Conservation (phyloP, 2,797 vertebrate species). For the Corythornis leucogaster region DNA sequence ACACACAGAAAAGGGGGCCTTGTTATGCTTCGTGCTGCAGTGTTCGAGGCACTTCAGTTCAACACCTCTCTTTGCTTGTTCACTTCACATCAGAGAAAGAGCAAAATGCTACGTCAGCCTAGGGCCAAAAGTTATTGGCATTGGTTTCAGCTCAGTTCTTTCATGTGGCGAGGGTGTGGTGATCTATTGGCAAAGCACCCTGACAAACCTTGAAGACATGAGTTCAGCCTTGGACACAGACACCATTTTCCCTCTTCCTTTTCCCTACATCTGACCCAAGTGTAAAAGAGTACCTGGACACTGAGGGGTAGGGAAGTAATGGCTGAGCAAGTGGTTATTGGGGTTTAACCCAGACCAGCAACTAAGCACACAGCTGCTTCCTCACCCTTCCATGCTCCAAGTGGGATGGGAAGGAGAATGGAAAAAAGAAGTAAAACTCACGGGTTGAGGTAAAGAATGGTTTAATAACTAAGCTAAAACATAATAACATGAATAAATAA, state of each 20-base stretch:
- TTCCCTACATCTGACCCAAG: neutral
- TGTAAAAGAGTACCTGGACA: neutral
- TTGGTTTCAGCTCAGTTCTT: constrained; percentile 14
- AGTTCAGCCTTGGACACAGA: constrained; percentile 2
- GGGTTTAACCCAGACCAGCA: neutral
- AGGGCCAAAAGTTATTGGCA: constrained; percentile 6
- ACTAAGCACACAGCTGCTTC: neutral
- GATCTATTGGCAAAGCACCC: neutral
- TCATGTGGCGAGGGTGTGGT: constrained; percentile 56
- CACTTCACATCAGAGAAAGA: constrained; percentile 40
- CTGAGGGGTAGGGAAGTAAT: neutral
- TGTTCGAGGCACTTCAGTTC: constrained; percentile 25
- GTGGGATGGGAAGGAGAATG: neutral
- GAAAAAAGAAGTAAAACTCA: neutral
- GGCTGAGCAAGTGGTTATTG: neutral
- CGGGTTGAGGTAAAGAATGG: neutral
- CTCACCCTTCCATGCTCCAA: neutral
- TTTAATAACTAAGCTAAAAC: neutral
- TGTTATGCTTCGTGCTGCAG: constrained; percentile 12
- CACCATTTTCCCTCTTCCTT: neutral
- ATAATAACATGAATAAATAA: neutral
- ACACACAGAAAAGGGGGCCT: constrained; percentile 6
- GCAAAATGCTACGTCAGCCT: neutral
- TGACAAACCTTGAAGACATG: constrained; percentile 3
- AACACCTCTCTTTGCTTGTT: constrained; percentile 54